Evolutionary conservation across 2,113 vertebrate genomes (phyloP), one percentile per base, ranked within the genome.

Genomic region (Apus apus): DNA sequence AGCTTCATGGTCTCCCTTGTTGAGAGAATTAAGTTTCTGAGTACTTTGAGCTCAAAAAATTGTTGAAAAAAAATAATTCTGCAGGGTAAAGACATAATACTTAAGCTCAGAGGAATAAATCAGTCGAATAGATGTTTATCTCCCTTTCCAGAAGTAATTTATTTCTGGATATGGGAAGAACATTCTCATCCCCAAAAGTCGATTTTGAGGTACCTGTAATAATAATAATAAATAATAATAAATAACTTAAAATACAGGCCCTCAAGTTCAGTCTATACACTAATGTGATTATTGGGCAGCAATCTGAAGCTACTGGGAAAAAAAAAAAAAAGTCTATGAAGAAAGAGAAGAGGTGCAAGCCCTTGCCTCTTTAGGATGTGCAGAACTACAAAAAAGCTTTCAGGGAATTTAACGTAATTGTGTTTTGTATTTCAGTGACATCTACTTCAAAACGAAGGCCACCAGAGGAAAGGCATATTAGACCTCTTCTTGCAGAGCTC

Each of bases 361-460:
- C 38, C 15, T 74, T 60, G 27, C 32, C 67, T 45, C 70, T 87
- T 67, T 54, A 58, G 40, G 46, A 51, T 30, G 16, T n/a, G 5
- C 20, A 82, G 87, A 85, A 57, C 50, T 67, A 67, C 3, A 13
- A 3, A 4, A 62, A 85, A 89, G 57, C 50, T 87, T 71, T 89
- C 81, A 79, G 45, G 22, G 58, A 46, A 75, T 85, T 92, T 89
- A 29, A 77, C 1, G 2, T 27, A 32, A 68, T 57, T 81, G 9
- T 25, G 15, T 43, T 87, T 48, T 60, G 40, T 50, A 58, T 68
- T 67, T 91, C 53, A 61, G 65, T 80, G 73, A 56, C 77, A 89
- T 60, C 66, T 74, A 53, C 77, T 84, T 81, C 70, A 61, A 91
- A 94, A 87, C 30, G 50, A 76, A 89, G 62, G 88, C 90, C 61